A percentile compares a stretch with the other conserved stretches of the same genome.
Evolutionary conservation across 2,113 vertebrate species (phyloP).

Genomic region (Corapipo altera): DNA sequence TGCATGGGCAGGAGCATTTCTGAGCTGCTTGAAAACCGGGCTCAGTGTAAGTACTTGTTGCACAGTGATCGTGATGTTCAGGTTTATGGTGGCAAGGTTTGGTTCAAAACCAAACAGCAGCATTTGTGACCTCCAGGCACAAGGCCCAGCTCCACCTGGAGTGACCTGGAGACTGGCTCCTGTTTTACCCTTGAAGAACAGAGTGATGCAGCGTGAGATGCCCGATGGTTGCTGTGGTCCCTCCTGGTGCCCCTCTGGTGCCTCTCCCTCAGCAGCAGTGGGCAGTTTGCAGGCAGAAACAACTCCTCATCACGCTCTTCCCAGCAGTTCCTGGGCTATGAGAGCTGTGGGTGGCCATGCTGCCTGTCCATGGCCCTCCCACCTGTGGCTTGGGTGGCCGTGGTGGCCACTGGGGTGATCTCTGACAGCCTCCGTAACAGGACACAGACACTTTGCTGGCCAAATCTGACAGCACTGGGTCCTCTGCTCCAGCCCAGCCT

Average conservation of each 20-base stretch:
- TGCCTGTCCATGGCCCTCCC: background rate
- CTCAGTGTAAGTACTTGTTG: background rate
- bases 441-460: background rate
- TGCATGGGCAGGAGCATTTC: background rate
- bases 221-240: rapidly evolving
- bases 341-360: rapidly evolving
- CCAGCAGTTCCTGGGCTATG: rapidly evolving
- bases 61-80: rapidly evolving
- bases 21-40: background rate
- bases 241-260: background rate
- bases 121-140: background rate
- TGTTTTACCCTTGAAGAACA: background rate
- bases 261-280: rapidly evolving
- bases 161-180: background rate
- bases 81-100: background rate
- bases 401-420: background rate
- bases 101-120: background rate
- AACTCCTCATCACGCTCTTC: rapidly evolving
- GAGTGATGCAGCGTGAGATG: background rate
- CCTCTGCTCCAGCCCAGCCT: background rate
- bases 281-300: background rate
- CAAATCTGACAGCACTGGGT: background rate
- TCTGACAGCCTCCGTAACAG: background rate
- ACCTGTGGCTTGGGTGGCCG: background rate
- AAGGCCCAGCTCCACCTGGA: rapidly evolving